Evolutionary conservation across 2,113 vertebrate species (phyloP), one percentile per base, ranked within the genome.

Genomic region (Mormyrus iriodes): DNA sequence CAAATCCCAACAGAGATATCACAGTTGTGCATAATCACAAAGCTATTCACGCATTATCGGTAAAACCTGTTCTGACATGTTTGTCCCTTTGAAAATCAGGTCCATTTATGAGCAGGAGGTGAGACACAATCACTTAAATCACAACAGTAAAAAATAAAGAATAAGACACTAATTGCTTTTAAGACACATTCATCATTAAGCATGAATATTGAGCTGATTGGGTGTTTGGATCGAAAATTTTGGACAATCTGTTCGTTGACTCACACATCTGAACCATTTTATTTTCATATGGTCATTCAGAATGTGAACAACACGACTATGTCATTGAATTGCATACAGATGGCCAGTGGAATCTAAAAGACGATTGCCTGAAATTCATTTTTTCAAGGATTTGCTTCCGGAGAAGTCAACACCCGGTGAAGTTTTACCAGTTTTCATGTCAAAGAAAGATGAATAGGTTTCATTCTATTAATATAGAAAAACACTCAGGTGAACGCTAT

Each of bases 131-230:
- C 95, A 95, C 93, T 93, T 95, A 95, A 96, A 97, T 96, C 95
- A 97, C 94, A 95, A 93, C 93, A 95, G 95, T 90, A 53, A 91
- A 92, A 94, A 92, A 94, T 94, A 93, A 95, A 94, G 88, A 93
- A 97, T 94, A 95, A 94, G 93, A 90, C 93, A 94, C 91, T 96
- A 96, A 97, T 96, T 97, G 93, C 92, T 9, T 94, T 94, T 94
- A 94, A 95, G 94, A 95, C 93, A 94, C 92, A 92, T 95, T 95
- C 95, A 95, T 96, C 95, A 94, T 95, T 96, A 94, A 95, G 95
- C 93, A 95, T 91, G 90, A 94, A 85, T 90, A 92, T 94, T 95
- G 93, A 94, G 95, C 92, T 94, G 93, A 95, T 93, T 94, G 94
- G 93, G 93, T 93, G 93, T 69, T 95, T 31, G 51, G 39, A 84